phyloP scores from a whole-genome alignment of 2,888 invertebrate species.

The Caenorhabditis sulstoni region DNA sequence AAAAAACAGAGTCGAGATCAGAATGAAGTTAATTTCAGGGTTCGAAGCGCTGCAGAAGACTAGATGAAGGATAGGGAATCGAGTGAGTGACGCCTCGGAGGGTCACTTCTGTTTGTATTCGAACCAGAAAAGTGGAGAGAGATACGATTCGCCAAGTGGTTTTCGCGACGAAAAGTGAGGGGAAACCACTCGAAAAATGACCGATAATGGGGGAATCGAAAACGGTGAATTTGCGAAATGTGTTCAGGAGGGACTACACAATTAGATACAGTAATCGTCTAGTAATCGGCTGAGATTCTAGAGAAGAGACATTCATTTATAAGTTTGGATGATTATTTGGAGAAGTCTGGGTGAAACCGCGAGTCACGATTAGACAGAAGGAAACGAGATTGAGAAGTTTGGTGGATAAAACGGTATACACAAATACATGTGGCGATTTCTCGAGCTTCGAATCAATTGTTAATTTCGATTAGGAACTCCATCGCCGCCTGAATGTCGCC shows the following conservation, averaged over 20 bases:
- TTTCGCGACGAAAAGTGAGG: constrained; percentile 19
- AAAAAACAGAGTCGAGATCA: too few species aligned
- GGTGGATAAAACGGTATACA: background rate
- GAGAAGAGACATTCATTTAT: background rate
- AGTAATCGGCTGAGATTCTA: too few species aligned
- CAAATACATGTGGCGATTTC: background rate
- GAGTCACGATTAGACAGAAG: too few species aligned
- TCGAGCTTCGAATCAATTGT: constrained; percentile 9
- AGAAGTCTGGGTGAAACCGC: too few species aligned
- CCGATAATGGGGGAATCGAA: background rate
- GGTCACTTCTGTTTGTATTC: constrained; percentile 25
- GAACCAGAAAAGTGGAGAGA: constrained; percentile 36
- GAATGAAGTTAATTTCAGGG: background rate
- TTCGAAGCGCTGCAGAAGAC: background rate
- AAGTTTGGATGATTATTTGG: too few species aligned
- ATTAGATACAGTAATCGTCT: too few species aligned
- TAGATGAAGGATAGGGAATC: too few species aligned
- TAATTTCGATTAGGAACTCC: constrained; percentile 51
- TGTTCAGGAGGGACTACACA: too few species aligned
- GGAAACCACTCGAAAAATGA: constrained; percentile 36
- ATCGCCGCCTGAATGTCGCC: constrained; percentile 46
- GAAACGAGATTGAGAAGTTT: too few species aligned
- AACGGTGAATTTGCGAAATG: background rate
- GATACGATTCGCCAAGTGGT: constrained; percentile 40
- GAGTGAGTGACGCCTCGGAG: background rate